Percentiles rank a stretch among this genome's conserved stretches.
These are phyloP conservation scores for Montipora sp. DNA, from an alignment of 64 coral and sea anemone genomes.

Conservation along the genomic window DNA sequence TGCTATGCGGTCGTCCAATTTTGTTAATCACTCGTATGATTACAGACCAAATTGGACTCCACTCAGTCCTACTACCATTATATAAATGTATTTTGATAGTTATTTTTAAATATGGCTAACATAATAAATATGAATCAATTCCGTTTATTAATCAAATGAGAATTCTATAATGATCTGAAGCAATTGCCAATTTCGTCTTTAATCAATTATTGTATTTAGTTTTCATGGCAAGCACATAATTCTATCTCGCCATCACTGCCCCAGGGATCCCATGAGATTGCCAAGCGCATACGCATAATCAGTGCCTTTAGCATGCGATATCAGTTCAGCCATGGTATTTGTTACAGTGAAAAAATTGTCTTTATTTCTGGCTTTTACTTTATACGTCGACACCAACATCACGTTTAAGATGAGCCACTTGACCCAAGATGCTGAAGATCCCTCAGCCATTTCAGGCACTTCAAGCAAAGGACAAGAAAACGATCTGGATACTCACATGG, in stretches of 20 bases:
- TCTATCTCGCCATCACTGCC: conserved; percentile 37
- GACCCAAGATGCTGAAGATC: background rate
- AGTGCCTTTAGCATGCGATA: conserved; percentile 18
- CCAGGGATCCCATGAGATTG: conserved; percentile 58
- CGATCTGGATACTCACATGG: background rate
- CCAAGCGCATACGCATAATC: conserved; percentile 35
- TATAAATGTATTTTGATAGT: too few species aligned
- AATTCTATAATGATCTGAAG: too few species aligned
- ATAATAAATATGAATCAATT: too few species aligned
- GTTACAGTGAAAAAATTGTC: background rate
- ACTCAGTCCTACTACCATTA: too few species aligned
- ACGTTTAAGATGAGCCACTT: background rate
- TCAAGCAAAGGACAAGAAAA: background rate
- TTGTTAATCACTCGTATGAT: too few species aligned
- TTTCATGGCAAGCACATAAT: too few species aligned
- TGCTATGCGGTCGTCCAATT: too few species aligned
- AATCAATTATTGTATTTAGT: too few species aligned
- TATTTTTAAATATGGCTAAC: too few species aligned
- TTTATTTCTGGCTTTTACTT: background rate
- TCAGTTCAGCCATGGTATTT: background rate
- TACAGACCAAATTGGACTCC: too few species aligned
- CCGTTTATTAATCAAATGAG: too few species aligned
- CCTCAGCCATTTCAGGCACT: background rate
- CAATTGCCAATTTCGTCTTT: too few species aligned
- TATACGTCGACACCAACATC: background rate